Percentiles rank a stretch among this genome's conserved stretches.
Conservation (phyloP, 1,140 invertebrate genomes). For the Melitaea cinxia region DNA sequence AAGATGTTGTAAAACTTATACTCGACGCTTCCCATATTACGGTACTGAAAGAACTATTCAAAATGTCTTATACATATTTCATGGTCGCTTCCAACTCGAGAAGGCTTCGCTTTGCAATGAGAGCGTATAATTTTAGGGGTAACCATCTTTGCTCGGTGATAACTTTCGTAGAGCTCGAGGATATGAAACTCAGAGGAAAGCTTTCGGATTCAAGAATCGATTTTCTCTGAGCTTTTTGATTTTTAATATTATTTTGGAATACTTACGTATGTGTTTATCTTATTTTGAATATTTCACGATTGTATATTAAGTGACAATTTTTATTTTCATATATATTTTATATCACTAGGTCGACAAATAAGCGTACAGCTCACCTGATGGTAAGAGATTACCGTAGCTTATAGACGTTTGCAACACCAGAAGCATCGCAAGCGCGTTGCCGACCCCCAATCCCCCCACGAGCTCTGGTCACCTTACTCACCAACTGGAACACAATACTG, state of each 20-base stretch:
- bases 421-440: too few species aligned
- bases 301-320: too few species aligned
- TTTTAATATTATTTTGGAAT: not conserved
- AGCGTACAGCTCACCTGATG: too few species aligned
- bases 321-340: too few species aligned
- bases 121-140: constrained; percentile 42
- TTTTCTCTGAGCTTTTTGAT: not conserved
- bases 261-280: too few species aligned
- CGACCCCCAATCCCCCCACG: too few species aligned
- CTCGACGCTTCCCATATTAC: not conserved
- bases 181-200: not conserved
- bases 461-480: too few species aligned
- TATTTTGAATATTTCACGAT: too few species aligned
- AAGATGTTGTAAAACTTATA: not conserved
- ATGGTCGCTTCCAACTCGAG: constrained; percentile 35
- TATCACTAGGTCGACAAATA: too few species aligned
- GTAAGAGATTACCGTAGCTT: too few species aligned
- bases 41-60: constrained; percentile 49
- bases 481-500: too few species aligned
- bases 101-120: constrained; percentile 31
- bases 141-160: constrained; percentile 23
- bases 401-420: too few species aligned
- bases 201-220: constrained; percentile 6
- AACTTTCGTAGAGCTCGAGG: constrained; percentile 21
- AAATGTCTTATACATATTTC: constrained; percentile 60